Evolutionary conservation across 2,797 vertebrate species (phyloP), one percentile per base, ranked within the genome.

Genomic region (Diglossa cyanea): DNA sequence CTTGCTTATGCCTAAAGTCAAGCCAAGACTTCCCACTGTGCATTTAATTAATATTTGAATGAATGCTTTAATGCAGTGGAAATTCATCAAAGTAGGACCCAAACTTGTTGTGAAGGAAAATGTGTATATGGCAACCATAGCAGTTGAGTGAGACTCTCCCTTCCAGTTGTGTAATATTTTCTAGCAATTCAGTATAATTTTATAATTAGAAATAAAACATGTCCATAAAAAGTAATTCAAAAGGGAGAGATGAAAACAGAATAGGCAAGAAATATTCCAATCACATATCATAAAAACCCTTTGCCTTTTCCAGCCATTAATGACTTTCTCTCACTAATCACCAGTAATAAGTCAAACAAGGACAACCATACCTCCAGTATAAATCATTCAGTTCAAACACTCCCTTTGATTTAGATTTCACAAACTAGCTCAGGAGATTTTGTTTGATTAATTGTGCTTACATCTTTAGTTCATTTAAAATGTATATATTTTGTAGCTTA

Each of bases 1-100:
- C 42, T 85, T 80, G 17, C n/a, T 87, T 57, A 50, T 65, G 40
- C 17, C 20, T 73, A 18, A 85, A 91, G 51, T 71, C 40, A 87
- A 85, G 31, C 10, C 54, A 89, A 94, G 65, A 62, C 24, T 74
- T 88, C 75, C 45, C 14, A 74, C n/a, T 71, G 45, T 87, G 44
- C 26, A 66, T 83, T 91, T 87, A 93, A 95, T 77, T 89, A 89
- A 80, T 87, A 92, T 83, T 93, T 78, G 81, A 78, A 75, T 54
- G 20, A 35, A 42, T 74, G 30, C 6, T 83, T 89, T 85, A 83
- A 53, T 71, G n/a, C 13, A 67, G 13, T 80, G 11, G 26, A 77
- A 87, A 94, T 86, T 67, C 44, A 76, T 79, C 53, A 57, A 78
- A 66, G 33, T 25, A 77, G 21, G 17, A 81, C 30, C 26, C 82